Evolutionary conservation across 2,888 invertebrate genomes (phyloP).

Genomic region (Trichacis sp.): DNA sequence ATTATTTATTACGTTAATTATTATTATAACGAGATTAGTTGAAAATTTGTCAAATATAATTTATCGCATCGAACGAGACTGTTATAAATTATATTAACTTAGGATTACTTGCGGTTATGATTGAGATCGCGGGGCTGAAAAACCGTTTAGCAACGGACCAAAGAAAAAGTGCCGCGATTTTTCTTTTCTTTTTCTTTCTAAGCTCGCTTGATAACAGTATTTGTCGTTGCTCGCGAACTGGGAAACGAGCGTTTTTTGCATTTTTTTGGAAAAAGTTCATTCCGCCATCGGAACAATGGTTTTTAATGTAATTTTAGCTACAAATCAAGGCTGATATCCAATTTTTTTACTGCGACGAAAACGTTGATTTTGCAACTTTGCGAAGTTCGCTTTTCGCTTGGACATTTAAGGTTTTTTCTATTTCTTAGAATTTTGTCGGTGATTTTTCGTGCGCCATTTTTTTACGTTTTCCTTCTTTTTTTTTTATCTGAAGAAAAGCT

Average conservation of each 20-base stretch:
- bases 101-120: conserved; percentile 36
- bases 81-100: conserved; percentile 57
- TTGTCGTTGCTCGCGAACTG: conserved; percentile 30
- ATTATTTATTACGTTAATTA: conserved; percentile 10
- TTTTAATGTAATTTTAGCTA: conserved; percentile 6
- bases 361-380: conserved; percentile 27
- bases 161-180: conserved; percentile 55
- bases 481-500: background rate
- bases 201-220: conserved; percentile 20
- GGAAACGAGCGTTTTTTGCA: conserved; percentile 14
- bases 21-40: conserved; percentile 12
- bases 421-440: too few species aligned
- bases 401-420: conserved; percentile 3
- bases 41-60: conserved; percentile 40
- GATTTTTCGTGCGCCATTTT: too few species aligned
- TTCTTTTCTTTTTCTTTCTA: too few species aligned
- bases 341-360: conserved; percentile 31
- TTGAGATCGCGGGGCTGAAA: conserved; percentile 48
- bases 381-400: conserved; percentile 16
- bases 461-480: too few species aligned
- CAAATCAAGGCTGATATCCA: conserved; percentile 33
- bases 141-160: conserved; percentile 59
- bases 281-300: too few species aligned
- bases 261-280: conserved; percentile 1
- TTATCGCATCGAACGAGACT: conserved; percentile 52